phyloP scores from a whole-genome alignment of 2,797 vertebrate genomes.

The Hephaestus fuliginosus region DNA sequence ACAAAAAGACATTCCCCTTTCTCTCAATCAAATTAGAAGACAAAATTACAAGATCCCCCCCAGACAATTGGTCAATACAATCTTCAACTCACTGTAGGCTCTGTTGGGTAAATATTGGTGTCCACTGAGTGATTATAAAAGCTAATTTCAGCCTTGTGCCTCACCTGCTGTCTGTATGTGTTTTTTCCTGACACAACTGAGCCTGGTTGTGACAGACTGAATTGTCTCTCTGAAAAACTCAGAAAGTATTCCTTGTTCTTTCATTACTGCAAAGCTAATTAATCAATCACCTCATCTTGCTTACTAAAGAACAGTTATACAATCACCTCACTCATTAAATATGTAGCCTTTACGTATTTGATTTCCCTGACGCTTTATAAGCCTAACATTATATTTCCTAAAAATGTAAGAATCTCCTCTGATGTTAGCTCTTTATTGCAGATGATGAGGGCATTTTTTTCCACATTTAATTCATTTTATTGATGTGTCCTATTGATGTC shows the following conservation, averaged over 20 bases:
- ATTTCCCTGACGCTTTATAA: background rate
- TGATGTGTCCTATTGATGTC: background rate
- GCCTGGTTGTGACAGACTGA: background rate
- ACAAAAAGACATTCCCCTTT: conserved; percentile 2
- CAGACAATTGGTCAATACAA: too few relatives aligned
- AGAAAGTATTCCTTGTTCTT: background rate
- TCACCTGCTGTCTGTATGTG: background rate
- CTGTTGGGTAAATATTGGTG: background rate
- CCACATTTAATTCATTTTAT: background rate
- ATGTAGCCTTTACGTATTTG: background rate
- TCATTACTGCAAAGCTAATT: background rate
- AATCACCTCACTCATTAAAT: background rate
- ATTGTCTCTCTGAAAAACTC: background rate
- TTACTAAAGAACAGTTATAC: background rate
- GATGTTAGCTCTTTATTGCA: background rate
- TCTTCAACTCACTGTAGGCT: background rate
- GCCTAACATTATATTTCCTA: background rate
- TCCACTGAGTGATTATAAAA: background rate
- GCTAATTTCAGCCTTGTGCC: background rate
- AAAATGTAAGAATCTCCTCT: background rate
- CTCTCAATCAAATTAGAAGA: background rate
- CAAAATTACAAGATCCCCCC: background rate
- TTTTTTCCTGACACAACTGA: background rate
- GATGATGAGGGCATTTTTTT: background rate
- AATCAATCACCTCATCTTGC: too few relatives aligned